Conservation (phyloP, 2,797 vertebrate genomes). For the Cynopterus sphinx region DNA sequence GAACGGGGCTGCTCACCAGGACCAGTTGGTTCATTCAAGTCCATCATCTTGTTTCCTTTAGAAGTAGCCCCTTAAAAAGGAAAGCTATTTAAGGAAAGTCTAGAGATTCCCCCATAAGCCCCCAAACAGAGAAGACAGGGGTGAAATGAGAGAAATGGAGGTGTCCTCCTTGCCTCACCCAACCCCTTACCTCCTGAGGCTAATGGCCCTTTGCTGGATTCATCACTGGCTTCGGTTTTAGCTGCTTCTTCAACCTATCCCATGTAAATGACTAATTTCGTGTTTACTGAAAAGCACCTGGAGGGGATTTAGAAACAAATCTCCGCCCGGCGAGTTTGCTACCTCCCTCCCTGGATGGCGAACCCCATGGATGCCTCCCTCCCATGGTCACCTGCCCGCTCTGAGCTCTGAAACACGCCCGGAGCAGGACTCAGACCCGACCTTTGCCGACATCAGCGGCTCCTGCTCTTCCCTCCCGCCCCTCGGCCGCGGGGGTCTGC, state of each 20-base stretch:
- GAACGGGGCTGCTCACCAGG: neutral
- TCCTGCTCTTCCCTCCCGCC: neutral
- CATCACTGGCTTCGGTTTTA: conserved; percentile 66
- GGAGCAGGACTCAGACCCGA: neutral
- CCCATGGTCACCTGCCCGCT: neutral
- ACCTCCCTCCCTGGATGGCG: conserved; percentile 13
- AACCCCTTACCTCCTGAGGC: conserved; percentile 13
- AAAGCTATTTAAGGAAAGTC: neutral
- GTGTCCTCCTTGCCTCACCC: neutral
- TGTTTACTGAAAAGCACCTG: conserved; percentile 77
- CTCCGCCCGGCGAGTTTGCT: conserved; percentile 62
- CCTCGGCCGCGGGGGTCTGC: no score
- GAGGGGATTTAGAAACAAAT: conserved; percentile 75
- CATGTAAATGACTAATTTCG: conserved; percentile 74
- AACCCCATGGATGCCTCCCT: neutral
- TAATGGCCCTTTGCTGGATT: conserved; percentile 63
- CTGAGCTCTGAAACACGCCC: neutral
- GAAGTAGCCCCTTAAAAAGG: neutral
- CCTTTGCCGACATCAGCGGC: neutral
- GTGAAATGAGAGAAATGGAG: no score
- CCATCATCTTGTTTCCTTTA: neutral
- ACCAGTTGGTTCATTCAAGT: neutral
- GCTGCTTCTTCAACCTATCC: conserved; percentile 70
- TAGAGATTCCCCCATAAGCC: neutral
- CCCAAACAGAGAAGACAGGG: neutral